Conservation (phyloP, 2,113 vertebrate genomes). For the Lethenteron reissneri region DNA sequence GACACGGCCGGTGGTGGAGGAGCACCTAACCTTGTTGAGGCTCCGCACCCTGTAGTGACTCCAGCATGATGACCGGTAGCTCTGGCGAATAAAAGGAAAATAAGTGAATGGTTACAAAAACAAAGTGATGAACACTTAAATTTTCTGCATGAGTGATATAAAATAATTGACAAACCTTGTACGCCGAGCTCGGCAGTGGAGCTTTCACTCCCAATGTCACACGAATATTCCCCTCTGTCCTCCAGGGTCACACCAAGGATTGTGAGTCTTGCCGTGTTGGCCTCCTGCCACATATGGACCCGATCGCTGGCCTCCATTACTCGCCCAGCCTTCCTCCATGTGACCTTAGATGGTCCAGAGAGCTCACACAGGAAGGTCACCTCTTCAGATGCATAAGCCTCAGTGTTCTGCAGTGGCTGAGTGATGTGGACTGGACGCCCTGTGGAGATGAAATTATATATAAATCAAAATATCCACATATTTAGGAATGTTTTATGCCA, state of each 20-base stretch:
- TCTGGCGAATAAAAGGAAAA: slow-evolving; percentile 17
- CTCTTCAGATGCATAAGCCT: slow-evolving; percentile 17
- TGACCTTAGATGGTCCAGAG: slow-evolving; percentile 21
- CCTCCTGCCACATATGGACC: slow-evolving; percentile 27
- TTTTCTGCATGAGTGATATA: too few relatives aligned
- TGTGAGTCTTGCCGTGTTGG: slow-evolving; percentile 19
- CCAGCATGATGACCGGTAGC: slow-evolving; percentile 35
- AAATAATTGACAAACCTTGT: slow-evolving; percentile 17
- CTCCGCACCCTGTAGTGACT: slow-evolving; percentile 37
- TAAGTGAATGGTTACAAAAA: background rate
- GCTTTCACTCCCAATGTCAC: slow-evolving; percentile 28
- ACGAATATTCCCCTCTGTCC: slow-evolving; percentile 30
- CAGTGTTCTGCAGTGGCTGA: slow-evolving; percentile 8
- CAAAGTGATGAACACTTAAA: too few relatives aligned
- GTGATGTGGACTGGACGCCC: too few relatives aligned
- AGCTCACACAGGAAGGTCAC: slow-evolving; percentile 21
- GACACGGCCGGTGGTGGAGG: too few relatives aligned
- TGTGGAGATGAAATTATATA: too few relatives aligned
- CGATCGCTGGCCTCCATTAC: slow-evolving; percentile 24
- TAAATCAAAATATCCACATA: too few relatives aligned
- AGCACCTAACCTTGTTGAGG: slow-evolving; percentile 15
- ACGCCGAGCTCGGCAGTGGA: slow-evolving; percentile 26
- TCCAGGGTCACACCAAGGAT: slow-evolving; percentile 21
- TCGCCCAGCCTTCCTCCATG: slow-evolving; percentile 22
- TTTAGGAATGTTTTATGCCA: too few relatives aligned